These are phyloP conservation scores for Anniella stebbinsi DNA, from an alignment of 2,797 vertebrate species.

Conservation along the genomic window DNA sequence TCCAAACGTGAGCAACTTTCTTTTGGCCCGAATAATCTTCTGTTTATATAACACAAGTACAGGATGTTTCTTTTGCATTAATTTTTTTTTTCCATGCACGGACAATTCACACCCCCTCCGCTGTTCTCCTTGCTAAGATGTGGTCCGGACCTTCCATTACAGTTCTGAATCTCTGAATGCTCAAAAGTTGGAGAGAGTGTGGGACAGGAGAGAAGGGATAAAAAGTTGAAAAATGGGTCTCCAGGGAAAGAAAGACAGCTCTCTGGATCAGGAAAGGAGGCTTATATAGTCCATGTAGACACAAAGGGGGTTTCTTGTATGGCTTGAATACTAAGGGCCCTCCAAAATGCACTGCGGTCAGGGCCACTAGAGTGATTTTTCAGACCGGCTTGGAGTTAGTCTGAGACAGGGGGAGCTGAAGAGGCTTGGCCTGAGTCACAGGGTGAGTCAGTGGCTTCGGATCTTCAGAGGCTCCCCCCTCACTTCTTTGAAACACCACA, in stretches of 20 bases:
- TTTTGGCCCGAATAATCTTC: constrained; percentile 19
- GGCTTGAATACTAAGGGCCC: neutral
- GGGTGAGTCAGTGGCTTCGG: constrained; percentile 25
- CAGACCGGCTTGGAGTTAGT: neutral
- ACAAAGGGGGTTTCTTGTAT: neutral
- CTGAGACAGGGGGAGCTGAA: neutral
- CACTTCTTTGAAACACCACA: constrained; percentile 14
- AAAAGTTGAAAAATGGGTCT: neutral
- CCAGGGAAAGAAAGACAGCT: neutral
- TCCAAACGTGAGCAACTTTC: neutral
- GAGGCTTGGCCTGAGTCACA: constrained; percentile 3
- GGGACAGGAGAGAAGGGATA: neutral
- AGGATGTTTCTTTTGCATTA: constrained; percentile 16
- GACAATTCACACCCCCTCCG: too few species aligned
- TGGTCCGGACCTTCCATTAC: neutral
- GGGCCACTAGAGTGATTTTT: neutral
- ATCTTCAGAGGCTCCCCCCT: neutral
- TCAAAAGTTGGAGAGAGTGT: neutral
- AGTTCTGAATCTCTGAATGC: neutral
- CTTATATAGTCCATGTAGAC: neutral
- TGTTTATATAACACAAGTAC: constrained; percentile 32
- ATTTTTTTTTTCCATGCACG: neutral
- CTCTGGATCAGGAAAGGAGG: neutral
- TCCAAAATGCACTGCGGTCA: neutral
- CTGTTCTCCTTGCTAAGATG: neutral